These are phyloP conservation scores for Atherinosoma microstoma DNA, from an alignment of 2,797 vertebrate genomes.

Conservation along the genomic window DNA sequence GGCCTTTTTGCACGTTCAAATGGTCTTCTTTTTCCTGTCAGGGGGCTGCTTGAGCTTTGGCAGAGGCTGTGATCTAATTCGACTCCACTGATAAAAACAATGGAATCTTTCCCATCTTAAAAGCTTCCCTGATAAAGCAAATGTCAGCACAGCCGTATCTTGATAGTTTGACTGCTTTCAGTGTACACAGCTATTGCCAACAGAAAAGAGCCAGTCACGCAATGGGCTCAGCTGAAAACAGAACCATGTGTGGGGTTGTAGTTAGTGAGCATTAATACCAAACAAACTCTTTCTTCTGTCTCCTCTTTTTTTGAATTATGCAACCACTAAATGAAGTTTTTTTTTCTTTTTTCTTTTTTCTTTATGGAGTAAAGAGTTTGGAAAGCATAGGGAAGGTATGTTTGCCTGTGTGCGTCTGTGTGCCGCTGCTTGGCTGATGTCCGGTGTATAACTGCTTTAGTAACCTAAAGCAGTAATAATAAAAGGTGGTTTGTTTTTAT, in stretches of 20 bases:
- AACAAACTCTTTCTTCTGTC: conserved; percentile 70
- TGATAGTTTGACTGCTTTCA: conserved; percentile 74
- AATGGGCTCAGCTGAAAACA: conserved; percentile 81
- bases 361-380: conserved; percentile 58
- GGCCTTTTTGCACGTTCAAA: neutral
- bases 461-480: conserved; percentile 32
- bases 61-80: conserved; percentile 50
- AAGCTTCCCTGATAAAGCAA: conserved; percentile 73
- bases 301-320: conserved; percentile 48
- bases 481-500: conserved; percentile 15
- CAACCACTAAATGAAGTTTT: conserved; percentile 64
- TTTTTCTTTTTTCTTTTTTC: conserved; percentile 35
- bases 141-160: conserved; percentile 70
- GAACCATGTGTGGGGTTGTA: conserved; percentile 84
- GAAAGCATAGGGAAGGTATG: conserved; percentile 75
- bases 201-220: conserved; percentile 81
- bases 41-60: conserved; percentile 30
- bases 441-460: conserved; percentile 6
- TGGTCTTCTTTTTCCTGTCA: neutral
- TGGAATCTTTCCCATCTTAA: conserved; percentile 72
- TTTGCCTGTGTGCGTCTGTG: conserved; percentile 26
- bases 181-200: conserved; percentile 66
- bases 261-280: conserved; percentile 77
- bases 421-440: conserved; percentile 52
- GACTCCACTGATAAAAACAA: conserved; percentile 68